Base-by-base conservation (phyloP, 2,113 vertebrate species). In the Psittacula cyanocephala region DNA sequence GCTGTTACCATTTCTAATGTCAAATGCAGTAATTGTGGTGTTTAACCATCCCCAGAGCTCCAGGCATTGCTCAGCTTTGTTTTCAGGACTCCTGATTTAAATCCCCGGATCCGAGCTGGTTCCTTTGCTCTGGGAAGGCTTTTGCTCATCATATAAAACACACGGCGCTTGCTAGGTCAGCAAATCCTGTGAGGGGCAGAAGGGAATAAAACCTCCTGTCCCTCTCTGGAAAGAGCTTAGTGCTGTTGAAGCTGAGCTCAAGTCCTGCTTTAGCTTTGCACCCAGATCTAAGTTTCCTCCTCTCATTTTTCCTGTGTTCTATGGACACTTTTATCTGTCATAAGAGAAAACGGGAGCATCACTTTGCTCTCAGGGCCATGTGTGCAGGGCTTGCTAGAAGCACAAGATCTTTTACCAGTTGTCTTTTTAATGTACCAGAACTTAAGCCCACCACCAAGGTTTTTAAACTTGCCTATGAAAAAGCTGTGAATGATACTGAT, bases 281-380 rank as follows among this genome's bases (percentile, higher is more conserved):
- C 24, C 43, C 70, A 29, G 4, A 9, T 20, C 43, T 18, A 3
- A 69, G 31, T 41, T 46, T 47, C 74, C 5, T n/a, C 60, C 57
- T 20, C n/a, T 39, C 3, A 0, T 24, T 83, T 86, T 60, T 14
- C 46, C 41, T 28, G 46, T 9, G 0, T 57, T 95, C 84, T 63
- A 3, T 13, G 46, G 55, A 11, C 0, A 4, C 10, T 70, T 95
- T 85, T 50, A 5, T 50, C 57, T 46, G 1, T 37, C 20, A 11
- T 8, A 39, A 8, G 43, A n/a, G 11, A 3, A 49, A 24, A 17
- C 1, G 0, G 4, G 77, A 80, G 44, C 49, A 0, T 29, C 2
- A 5, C 53, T 62, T 41, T 22, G 22, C 74, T 67, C 2, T 1
- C 15, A 3, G 44, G 18, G 70, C 81, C 7, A 2, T 13, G 5